Evolutionary conservation across 2,888 invertebrate species (phyloP), one percentile per base, ranked within the genome.

Genomic region (Teleiodes luculella): DNA sequence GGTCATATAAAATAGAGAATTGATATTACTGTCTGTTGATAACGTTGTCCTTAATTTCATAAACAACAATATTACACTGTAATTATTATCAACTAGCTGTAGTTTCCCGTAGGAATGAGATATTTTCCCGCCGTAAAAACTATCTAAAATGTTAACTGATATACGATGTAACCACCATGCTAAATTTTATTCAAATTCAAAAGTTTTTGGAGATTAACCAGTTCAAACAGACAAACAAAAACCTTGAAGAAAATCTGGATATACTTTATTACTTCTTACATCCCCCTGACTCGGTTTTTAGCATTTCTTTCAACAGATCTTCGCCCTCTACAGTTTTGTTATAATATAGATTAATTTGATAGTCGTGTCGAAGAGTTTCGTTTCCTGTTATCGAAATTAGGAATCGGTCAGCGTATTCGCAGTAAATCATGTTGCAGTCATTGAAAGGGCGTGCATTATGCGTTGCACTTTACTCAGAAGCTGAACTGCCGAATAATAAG

Each of bases 391-490:
- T 57, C 59, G 52, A 65, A 66, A 61, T 61, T 57, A 61, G 39
- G 54, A 64, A 60, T 56, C 56, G 66, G 62, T 61, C 61, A 45
- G 39, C 50, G 48, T 52, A 28, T 35, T 43, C 36, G 39, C 46
- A 45, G 50, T 48, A 57, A 56, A 59, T 65, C 63, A 65, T 63
- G 62, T 64, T 72, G 71, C 70, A 76, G 76, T 79, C 83, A 83
- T 81, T 78, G 74, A 70, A 78, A 81, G 74, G 78, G 75, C 84
- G 84, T 84, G 84, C 86, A 76, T 71, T 80, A 72, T 72, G 78
- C 73, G 81, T 76, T 84, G 85, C 86, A 85, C 71, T 88, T 89
- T 87, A 87, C 87, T 86, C 83, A 88, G 88, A 87, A 87, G 78
- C 76, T 68, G 80, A 78, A 85, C 86, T 81, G 87, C 74, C 86